Conservation (phyloP, 2,888 invertebrate genomes). For the Caenorhabditis virilis region DNA sequence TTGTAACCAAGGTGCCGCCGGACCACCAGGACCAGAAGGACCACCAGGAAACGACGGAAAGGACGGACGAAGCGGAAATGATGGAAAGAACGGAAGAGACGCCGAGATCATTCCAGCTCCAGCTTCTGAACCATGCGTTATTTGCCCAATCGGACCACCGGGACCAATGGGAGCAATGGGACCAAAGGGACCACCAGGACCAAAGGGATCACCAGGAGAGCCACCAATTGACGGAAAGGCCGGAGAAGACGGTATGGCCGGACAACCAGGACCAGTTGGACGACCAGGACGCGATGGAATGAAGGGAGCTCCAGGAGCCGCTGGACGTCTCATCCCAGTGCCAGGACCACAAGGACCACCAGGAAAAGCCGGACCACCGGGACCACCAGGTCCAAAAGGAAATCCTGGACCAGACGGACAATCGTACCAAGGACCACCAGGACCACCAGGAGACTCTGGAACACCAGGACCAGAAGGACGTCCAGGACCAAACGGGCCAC, state of each 20-base stretch:
- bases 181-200: slow-evolving; percentile 65
- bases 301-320: slow-evolving; percentile 60
- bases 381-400: slow-evolving; percentile 59
- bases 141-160: slow-evolving; percentile 64
- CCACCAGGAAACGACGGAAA: slow-evolving; percentile 61
- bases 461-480: slow-evolving; percentile 56
- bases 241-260: slow-evolving; percentile 59
- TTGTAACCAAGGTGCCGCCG: slow-evolving; percentile 59
- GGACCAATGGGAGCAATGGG: slow-evolving; percentile 58
- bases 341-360: slow-evolving; percentile 60
- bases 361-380: slow-evolving; percentile 55
- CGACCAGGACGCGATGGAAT: slow-evolving; percentile 59
- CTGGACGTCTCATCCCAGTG: slow-evolving; percentile 59
- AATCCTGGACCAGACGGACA: slow-evolving; percentile 61
- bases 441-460: slow-evolving; percentile 60
- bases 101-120: slow-evolving; percentile 57
- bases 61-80: slow-evolving; percentile 56
- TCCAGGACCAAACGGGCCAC: slow-evolving; percentile 54
- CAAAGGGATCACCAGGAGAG: slow-evolving; percentile 64
- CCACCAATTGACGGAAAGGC: slow-evolving; percentile 55
- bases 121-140: slow-evolving; percentile 59
- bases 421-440: slow-evolving; percentile 57
- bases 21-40: slow-evolving; percentile 61
- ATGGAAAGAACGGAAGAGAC: slow-evolving; percentile 58
- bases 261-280: slow-evolving; percentile 60